Evolutionary conservation across 2,797 vertebrate genomes (phyloP).

Genomic region (Potorous gilbertii): DNA sequence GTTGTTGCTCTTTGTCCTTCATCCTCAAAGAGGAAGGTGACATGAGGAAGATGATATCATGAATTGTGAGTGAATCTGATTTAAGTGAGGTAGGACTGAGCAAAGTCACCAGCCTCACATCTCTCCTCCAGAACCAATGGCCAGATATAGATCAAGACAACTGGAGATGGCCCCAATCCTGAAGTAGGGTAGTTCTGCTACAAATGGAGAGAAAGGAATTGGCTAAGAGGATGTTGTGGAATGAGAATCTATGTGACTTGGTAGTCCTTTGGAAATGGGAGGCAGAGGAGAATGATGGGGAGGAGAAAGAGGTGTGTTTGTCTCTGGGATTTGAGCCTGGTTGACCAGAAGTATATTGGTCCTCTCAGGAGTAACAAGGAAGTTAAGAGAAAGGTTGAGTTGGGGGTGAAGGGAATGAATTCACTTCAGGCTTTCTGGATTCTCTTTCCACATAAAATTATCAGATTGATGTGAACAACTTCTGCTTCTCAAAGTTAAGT

Average conservation of each 20-base stretch:
- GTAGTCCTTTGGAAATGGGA: neutral
- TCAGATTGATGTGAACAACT: neutral
- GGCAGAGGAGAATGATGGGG: neutral
- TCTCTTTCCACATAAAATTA: neutral
- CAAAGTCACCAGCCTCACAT: too few relatives aligned
- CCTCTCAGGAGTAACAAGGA: neutral
- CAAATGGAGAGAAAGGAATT: too few relatives aligned
- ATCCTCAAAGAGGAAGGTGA: too few relatives aligned
- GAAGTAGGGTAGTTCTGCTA: too few relatives aligned
- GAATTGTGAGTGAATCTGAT: too few relatives aligned
- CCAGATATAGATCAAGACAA: too few relatives aligned
- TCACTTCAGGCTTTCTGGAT: neutral
- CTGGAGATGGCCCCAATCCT: too few relatives aligned
- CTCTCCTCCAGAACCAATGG: too few relatives aligned
- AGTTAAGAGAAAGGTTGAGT: neutral
- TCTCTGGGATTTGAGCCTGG: neutral
- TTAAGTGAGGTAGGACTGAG: too few relatives aligned
- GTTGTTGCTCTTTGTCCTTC: too few relatives aligned
- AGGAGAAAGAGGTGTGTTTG: neutral
- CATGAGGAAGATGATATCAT: too few relatives aligned
- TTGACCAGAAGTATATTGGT: neutral
- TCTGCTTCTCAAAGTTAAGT: neutral
- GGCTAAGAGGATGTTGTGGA: too few relatives aligned
- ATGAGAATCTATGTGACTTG: neutral
- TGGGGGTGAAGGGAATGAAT: neutral